Evolutionary conservation across 2,797 vertebrate genomes (phyloP).

Genomic region (Spinus olivaceus): DNA sequence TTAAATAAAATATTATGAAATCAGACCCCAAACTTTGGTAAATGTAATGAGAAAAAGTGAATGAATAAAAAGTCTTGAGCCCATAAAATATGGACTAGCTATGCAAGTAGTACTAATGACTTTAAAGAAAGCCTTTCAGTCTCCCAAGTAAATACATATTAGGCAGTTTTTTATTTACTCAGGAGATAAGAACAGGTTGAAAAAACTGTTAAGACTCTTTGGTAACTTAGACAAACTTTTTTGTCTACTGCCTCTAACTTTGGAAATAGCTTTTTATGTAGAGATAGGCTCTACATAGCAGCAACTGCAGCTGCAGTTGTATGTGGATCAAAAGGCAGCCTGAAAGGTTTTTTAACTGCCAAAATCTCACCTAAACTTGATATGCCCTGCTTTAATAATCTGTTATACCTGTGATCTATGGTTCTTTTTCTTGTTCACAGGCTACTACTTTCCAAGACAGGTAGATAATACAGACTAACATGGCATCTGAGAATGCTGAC

Average conservation of each 20-base stretch:
- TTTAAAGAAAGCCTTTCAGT: not conserved
- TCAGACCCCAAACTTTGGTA: not conserved
- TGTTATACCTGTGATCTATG: not conserved
- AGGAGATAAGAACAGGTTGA: constrained; percentile 1
- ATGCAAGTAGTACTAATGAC: not conserved
- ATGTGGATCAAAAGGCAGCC: not conserved
- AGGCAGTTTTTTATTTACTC: constrained; percentile 15
- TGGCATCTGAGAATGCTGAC: not conserved
- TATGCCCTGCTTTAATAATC: not conserved
- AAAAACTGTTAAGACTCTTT: not conserved
- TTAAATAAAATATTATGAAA: not conserved
- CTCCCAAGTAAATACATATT: not conserved
- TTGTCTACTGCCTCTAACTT: not conserved
- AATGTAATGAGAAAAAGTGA: not conserved
- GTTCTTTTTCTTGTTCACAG: not conserved
- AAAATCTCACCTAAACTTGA: not conserved
- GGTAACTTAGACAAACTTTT: not conserved
- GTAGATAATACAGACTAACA: not conserved
- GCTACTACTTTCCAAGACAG: not conserved
- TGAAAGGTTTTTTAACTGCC: not conserved
- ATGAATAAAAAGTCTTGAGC: not conserved
- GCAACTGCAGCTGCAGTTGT: not conserved
- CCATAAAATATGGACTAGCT: not conserved
- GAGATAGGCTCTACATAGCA: not conserved
- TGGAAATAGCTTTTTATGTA: not conserved